phyloP scores from a whole-genome alignment of 2,888 invertebrate species.

The Campoletis raptor region DNA sequence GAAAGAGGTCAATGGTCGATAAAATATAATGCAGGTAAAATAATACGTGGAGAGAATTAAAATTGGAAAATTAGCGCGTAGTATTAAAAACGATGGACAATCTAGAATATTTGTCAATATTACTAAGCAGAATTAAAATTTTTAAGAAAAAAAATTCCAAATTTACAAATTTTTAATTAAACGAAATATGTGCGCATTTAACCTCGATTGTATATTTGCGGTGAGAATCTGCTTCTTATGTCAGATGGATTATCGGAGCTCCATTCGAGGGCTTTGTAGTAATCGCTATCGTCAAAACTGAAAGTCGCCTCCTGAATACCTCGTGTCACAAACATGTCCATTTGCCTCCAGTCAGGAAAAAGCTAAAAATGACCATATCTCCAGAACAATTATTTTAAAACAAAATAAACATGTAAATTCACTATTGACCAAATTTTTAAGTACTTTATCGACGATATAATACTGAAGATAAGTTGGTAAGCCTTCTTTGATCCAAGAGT shows the following conservation, averaged over 20 bases:
- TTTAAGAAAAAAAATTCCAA: not conserved
- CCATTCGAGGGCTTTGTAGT: slow-evolving; percentile 67
- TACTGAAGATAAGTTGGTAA: slow-evolving; percentile 86
- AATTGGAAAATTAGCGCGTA: not conserved
- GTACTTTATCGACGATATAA: slow-evolving; percentile 78
- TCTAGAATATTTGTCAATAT: not conserved
- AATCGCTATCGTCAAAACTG: slow-evolving; percentile 51
- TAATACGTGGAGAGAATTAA: not conserved
- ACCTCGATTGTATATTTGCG: slow-evolving; percentile 67
- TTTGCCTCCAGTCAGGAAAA: slow-evolving; percentile 69
- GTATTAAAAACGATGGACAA: not conserved
- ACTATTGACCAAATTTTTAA: not conserved
- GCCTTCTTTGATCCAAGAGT: slow-evolving; percentile 82
- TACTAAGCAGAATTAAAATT: not conserved
- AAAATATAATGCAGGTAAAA: not conserved
- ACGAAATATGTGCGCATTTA: not conserved
- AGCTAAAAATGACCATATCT: slow-evolving; percentile 38
- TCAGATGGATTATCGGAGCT: slow-evolving; percentile 60
- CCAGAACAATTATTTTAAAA: not conserved
- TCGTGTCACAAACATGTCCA: slow-evolving; percentile 72
- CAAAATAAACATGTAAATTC: slow-evolving; percentile 31
- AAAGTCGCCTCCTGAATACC: slow-evolving; percentile 70
- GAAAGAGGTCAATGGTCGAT: not conserved
- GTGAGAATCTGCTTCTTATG: slow-evolving; percentile 65
- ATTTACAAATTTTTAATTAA: not conserved